Evolutionary conservation across 2,888 invertebrate genomes (phyloP).

Genomic region (Rambutsinella grinnellia): DNA sequence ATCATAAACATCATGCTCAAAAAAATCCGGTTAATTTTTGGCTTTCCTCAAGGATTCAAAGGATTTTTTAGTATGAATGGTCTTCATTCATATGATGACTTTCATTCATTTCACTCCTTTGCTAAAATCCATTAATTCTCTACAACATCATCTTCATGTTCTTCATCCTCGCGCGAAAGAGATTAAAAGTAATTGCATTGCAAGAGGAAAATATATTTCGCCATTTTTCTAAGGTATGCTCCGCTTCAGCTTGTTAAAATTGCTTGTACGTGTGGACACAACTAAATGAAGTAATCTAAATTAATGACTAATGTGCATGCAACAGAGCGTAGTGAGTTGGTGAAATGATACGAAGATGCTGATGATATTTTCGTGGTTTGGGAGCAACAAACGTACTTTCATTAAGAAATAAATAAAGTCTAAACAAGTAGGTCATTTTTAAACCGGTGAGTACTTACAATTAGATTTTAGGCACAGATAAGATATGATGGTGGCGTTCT

Average conservation of each 20-base stretch:
- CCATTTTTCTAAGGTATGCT: neutral
- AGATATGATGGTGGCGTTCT: too few relatives aligned
- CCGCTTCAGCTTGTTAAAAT: too few relatives aligned
- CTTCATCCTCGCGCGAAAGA: neutral
- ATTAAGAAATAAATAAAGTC: too few relatives aligned
- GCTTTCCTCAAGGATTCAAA: neutral
- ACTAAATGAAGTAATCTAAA: constrained; percentile 38
- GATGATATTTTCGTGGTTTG: too few relatives aligned
- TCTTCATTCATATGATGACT: neutral
- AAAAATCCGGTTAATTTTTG: constrained; percentile 4
- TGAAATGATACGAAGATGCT: too few relatives aligned
- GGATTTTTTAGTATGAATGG: neutral
- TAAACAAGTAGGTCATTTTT: too few relatives aligned
- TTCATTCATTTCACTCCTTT: neutral
- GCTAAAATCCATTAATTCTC: neutral
- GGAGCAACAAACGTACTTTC: too few relatives aligned
- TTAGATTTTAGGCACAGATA: too few relatives aligned
- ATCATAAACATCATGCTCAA: too few relatives aligned
- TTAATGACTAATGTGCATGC: constrained; percentile 39
- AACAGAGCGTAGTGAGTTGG: too few relatives aligned
- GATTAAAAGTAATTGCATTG: constrained; percentile 40
- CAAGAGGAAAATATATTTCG: constrained; percentile 25
- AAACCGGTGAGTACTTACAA: too few relatives aligned
- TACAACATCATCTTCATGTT: neutral
- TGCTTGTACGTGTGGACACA: constrained; percentile 10